Evolutionary conservation across 2,888 invertebrate species (phyloP).

Genomic region (Portevinia maculata): DNA sequence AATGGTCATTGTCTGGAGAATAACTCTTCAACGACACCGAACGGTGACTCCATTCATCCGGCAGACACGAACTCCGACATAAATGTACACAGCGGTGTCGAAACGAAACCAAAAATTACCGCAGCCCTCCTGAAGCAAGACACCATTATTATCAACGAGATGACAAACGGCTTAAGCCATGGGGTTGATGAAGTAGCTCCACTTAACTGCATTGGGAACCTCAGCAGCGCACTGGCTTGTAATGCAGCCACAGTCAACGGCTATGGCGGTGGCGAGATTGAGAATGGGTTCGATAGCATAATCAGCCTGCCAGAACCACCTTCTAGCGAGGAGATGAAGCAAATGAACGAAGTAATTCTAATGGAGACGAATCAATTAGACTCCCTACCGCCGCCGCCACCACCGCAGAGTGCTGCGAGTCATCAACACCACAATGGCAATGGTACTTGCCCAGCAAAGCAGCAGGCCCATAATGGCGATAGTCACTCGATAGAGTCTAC

Average conservation of each 20-base stretch:
- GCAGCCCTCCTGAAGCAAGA: constrained; percentile 88
- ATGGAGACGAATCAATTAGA: constrained; percentile 81
- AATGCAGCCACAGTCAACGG: constrained; percentile 77
- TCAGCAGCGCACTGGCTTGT: constrained; percentile 46
- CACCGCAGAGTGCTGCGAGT: constrained; percentile 75
- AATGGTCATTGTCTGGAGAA: constrained; percentile 75
- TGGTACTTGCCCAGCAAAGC: constrained; percentile 18
- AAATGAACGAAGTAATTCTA: constrained; percentile 79
- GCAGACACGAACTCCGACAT: constrained; percentile 78
- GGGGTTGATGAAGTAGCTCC: constrained; percentile 82
- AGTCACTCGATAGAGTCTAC: constrained; percentile 50
- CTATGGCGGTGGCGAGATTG: constrained; percentile 71
- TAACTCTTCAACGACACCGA: constrained; percentile 44
- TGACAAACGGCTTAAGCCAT: constrained; percentile 76
- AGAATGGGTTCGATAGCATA: constrained; percentile 81
- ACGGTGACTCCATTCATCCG: constrained; percentile 32
- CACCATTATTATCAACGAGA: constrained; percentile 82
- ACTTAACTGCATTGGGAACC: constrained; percentile 42
- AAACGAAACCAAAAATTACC: constrained; percentile 87
- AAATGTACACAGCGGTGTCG: constrained; percentile 83
- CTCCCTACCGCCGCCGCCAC: constrained; percentile 82
- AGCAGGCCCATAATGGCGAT: constrained; percentile 60
- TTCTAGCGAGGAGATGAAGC: constrained; percentile 81
- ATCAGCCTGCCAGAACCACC: constrained; percentile 82
- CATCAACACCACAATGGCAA: constrained; percentile 54